Evolutionary conservation across 2,888 invertebrate genomes (phyloP).

Genomic region (Alloscopus bannaensis): DNA sequence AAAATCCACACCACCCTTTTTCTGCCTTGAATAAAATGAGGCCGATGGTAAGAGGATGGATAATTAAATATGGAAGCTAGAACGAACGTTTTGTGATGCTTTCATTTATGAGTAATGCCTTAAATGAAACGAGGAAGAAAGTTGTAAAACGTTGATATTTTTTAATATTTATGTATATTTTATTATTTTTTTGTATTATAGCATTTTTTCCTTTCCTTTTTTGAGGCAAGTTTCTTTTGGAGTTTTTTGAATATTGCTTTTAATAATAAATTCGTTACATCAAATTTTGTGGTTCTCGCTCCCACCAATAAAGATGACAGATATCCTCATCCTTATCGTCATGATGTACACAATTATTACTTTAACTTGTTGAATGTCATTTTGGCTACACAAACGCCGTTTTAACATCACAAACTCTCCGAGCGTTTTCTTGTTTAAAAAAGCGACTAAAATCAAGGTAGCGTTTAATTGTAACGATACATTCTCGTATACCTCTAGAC

Average conservation of each 20-base stretch:
- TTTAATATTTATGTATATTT: background rate
- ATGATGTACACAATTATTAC: background rate
- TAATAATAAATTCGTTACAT: too few relatives aligned
- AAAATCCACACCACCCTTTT: too few relatives aligned
- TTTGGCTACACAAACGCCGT: background rate
- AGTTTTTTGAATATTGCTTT: too few relatives aligned
- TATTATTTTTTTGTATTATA: background rate
- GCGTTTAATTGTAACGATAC: too few relatives aligned
- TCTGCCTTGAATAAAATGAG: too few relatives aligned
- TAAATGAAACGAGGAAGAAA: background rate
- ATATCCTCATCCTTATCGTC: background rate
- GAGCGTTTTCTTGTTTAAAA: too few relatives aligned
- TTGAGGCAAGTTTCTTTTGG: background rate
- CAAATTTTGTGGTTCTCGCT: background rate
- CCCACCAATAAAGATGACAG: background rate
- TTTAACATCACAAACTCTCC: too few relatives aligned
- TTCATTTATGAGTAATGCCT: background rate
- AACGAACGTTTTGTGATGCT: background rate
- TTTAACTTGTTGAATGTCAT: background rate
- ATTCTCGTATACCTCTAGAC: too few relatives aligned
- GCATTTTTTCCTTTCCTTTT: background rate
- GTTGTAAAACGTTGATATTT: background rate
- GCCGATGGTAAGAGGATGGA: too few relatives aligned
- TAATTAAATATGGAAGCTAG: too few relatives aligned
- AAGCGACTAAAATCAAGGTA: too few relatives aligned